These are phyloP conservation scores for Euwallacea similis DNA, from an alignment of 1,140 invertebrate species.

Conservation along the genomic window DNA sequence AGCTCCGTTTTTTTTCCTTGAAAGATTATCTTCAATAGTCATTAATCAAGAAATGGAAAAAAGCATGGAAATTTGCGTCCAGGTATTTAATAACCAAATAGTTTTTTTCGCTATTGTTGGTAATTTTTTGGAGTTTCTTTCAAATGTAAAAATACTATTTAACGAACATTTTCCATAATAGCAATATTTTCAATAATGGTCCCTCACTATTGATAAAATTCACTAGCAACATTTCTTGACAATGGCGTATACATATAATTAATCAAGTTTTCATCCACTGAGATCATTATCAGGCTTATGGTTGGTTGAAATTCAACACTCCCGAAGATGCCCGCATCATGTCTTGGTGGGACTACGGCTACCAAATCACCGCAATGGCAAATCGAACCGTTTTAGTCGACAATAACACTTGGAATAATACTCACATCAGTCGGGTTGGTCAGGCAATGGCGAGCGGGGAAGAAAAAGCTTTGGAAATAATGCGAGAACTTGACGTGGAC, in stretches of 20 bases:
- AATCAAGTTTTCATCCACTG: too few species aligned
- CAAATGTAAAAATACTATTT: too few species aligned
- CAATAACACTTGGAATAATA: conserved; percentile 99
- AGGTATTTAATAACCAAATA: too few species aligned
- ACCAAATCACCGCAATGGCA: conserved; percentile 99
- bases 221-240: neutral
- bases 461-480: conserved; percentile 96
- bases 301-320: conserved; percentile 97
- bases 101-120: too few species aligned
- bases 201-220: neutral
- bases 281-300: conserved; percentile 82
- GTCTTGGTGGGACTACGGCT: conserved; percentile 99
- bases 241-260: too few species aligned
- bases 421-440: conserved; percentile 90
- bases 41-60: too few species aligned
- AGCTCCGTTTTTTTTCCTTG: conserved; percentile 57
- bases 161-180: too few species aligned
- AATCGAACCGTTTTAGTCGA: conserved; percentile 98
- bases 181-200: too few species aligned
- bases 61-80: too few species aligned
- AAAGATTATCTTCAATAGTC: too few species aligned
- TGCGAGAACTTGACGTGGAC: conserved; percentile 95
- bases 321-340: conserved; percentile 93
- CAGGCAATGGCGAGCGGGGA: conserved; percentile 97
- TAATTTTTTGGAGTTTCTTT: too few species aligned